Conservation (phyloP, 2,888 invertebrate species). For the Zhuqinia jingwanae region DNA sequence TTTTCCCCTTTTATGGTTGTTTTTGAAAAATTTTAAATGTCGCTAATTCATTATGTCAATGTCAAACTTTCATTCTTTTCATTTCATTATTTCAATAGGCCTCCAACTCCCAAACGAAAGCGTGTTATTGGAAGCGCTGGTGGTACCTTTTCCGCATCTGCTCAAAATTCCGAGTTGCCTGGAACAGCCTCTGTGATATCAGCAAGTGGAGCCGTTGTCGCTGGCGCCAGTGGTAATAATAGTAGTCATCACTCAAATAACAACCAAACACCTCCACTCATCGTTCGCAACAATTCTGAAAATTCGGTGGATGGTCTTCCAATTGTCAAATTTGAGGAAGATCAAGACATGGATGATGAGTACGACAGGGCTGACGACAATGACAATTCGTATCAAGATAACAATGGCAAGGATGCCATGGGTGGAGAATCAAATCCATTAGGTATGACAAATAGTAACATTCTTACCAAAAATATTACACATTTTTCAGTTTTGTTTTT, state of each 20-base stretch:
- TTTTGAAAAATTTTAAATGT: no score
- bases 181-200: constrained; percentile 72
- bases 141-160: constrained; percentile 66
- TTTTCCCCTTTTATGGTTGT: no score
- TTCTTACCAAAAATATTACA: background rate
- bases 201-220: constrained; percentile 51
- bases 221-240: constrained; percentile 18
- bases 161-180: constrained; percentile 72
- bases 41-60: no score
- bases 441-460: constrained; percentile 66
- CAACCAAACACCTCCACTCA: constrained; percentile 15
- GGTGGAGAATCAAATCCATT: constrained; percentile 70
- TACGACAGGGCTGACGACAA: constrained; percentile 76
- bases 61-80: constrained; percentile 21
- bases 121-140: constrained; percentile 58
- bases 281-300: constrained; percentile 57
- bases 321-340: constrained; percentile 76
- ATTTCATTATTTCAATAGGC: no score
- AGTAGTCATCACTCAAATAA: constrained; percentile 48
- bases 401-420: constrained; percentile 50
- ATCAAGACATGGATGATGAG: constrained; percentile 59
- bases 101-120: constrained; percentile 77
- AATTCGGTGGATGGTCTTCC: constrained; percentile 65
- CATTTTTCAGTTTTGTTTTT: constrained; percentile 17
- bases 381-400: constrained; percentile 76